Evolutionary conservation across 2,797 vertebrate species (phyloP), one percentile per base, ranked within the genome.

Genomic region (Poecile montanus): DNA sequence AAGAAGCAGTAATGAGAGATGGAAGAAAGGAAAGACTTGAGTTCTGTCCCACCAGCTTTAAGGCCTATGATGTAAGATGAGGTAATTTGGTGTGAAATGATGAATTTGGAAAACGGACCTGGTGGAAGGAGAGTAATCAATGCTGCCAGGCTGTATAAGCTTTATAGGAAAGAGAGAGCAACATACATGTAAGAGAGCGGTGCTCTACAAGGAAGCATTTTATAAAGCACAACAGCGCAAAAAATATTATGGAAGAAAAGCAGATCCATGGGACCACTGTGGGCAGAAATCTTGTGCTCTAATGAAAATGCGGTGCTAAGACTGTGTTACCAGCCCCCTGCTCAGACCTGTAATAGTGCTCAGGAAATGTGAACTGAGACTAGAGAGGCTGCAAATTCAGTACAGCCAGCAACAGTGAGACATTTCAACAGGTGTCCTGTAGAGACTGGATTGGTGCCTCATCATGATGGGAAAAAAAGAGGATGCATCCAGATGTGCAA

Each of bases 321-420:
- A 75, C 11, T 81, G 61, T 56, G 54, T 81, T 81, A 92, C 62
- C 58, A 88, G 22, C 66, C 68, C 79, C 89, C 89, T 6, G 47
- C 82, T 88, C 73, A 62, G 94, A 72, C 38, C 10, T 1, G 6
- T 91, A 62, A 90, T 78, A 72, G 83, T 25, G 50, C 85, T 88
- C 73, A 81, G 88, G 36, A 94, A 75, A 93, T 51, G 76, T 50
- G 76, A 94, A 96, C 81, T 75, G 56, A 81, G 83, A 84, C 22
- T 16, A 38, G 76, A 84, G 81, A 84, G 89, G 47, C 73, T 95
- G 91, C 65, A 93, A 93, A 88, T 94, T 91, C 85, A 70, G 76
- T 75, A 84, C 27, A 78, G 79, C 40, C 65, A 80, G 58, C 21
- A 61, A 26, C 85, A 85, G 62, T 72, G 61, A 54, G 61, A 80